These are phyloP conservation scores for Lasioglossum marginatum DNA, from an alignment of 2,888 invertebrate species.

Conservation along the genomic window DNA sequence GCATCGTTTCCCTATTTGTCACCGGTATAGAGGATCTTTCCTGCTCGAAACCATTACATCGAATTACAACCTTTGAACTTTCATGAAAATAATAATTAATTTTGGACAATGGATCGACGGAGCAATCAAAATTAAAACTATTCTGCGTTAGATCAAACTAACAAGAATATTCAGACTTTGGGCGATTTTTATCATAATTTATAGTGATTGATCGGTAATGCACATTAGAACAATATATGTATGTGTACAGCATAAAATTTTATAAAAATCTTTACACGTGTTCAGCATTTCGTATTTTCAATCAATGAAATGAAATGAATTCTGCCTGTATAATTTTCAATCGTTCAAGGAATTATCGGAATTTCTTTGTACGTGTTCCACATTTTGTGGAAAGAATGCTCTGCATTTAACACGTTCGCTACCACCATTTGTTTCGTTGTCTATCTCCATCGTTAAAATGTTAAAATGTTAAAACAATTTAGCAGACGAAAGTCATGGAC, in stretches of 20 bases:
- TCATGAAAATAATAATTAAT: neutral
- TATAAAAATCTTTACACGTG: neutral
- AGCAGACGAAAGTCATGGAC: neutral
- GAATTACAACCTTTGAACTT: neutral
- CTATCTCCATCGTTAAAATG: neutral
- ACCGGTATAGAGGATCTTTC: conserved; percentile 29
- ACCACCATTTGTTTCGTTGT: neutral
- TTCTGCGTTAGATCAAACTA: neutral
- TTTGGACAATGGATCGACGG: neutral
- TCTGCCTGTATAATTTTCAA: neutral
- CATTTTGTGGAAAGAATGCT: neutral
- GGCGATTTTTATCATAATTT: neutral
- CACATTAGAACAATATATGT: neutral
- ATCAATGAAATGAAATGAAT: neutral
- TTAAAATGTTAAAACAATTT: neutral
- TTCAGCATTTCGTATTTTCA: neutral
- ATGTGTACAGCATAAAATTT: neutral
- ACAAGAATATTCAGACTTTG: neutral
- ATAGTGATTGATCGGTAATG: neutral
- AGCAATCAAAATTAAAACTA: neutral
- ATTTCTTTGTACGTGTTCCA: neutral
- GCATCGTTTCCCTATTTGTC: conserved; percentile 49
- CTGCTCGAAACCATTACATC: conserved; percentile 31
- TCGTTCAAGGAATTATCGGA: neutral
- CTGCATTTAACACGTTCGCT: neutral